Evolutionary conservation across 2,888 invertebrate genomes (phyloP).

Genomic region (Alloscopus bannaensis): DNA sequence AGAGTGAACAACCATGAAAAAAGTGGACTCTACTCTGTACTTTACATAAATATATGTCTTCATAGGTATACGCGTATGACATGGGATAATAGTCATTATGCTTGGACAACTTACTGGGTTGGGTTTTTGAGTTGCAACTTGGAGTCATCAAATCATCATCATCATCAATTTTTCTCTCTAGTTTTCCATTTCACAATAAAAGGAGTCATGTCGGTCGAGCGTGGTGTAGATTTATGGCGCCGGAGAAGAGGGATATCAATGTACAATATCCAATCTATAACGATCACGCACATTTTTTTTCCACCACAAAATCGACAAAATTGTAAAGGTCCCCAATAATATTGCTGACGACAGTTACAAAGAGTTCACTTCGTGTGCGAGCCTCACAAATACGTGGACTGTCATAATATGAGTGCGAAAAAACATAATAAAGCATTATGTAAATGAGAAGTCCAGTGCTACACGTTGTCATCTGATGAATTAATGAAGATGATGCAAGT

Average conservation of each 20-base stretch:
- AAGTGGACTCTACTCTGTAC: not conserved
- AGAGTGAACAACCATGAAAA: not conserved
- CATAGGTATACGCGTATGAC: too few relatives aligned
- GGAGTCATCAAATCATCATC: not conserved
- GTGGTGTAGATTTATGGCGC: conserved; percentile 56
- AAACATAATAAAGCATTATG: not conserved
- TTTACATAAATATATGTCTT: not conserved
- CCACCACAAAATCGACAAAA: not conserved
- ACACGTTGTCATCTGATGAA: too few relatives aligned
- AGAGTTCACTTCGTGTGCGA: too few relatives aligned
- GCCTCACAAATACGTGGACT: too few relatives aligned
- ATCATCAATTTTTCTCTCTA: conserved; percentile 9
- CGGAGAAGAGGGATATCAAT: conserved; percentile 22
- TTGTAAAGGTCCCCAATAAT: not conserved
- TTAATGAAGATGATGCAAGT: conserved; percentile 8
- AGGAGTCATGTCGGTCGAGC: conserved; percentile 26
- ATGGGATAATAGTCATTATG: too few relatives aligned
- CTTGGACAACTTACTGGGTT: too few relatives aligned
- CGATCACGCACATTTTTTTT: not conserved
- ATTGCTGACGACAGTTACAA: not conserved
- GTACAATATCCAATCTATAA: not conserved
- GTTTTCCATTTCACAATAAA: conserved; percentile 15
- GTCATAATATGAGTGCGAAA: not conserved
- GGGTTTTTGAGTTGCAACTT: conserved; percentile 14
- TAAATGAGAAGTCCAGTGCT: not conserved